Evolutionary conservation across 2,888 invertebrate genomes (phyloP).

Genomic region (Yponomeuta plumbellus): DNA sequence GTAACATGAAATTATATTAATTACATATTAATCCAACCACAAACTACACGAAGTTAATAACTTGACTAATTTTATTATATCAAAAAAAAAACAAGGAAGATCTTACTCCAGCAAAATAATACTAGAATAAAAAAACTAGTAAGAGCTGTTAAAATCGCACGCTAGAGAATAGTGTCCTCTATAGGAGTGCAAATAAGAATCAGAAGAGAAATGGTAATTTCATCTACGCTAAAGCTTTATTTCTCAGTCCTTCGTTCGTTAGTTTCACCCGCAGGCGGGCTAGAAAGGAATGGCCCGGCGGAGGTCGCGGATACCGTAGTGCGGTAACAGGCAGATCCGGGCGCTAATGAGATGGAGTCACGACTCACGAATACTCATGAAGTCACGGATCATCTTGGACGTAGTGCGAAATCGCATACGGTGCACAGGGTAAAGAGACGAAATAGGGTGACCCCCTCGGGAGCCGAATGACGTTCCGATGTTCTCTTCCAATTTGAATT

Average conservation of each 20-base stretch:
- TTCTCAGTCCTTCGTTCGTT: conserved; percentile 51
- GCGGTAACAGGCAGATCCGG: conserved; percentile 50
- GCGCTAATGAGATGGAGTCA: conserved; percentile 60
- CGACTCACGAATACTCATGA: conserved; percentile 39
- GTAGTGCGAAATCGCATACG: conserved; percentile 19
- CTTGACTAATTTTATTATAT: too few relatives aligned
- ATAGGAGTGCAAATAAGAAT: background rate
- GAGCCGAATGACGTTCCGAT: conserved; percentile 3
- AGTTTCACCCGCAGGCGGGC: conserved; percentile 36
- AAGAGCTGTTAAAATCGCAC: too few relatives aligned
- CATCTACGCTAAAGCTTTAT: conserved; percentile 14
- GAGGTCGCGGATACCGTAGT: conserved; percentile 52
- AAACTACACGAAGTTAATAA: too few relatives aligned
- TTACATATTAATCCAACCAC: too few relatives aligned
- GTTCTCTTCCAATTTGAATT: conserved; percentile 8
- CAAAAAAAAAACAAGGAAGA: too few relatives aligned
- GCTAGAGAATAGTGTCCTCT: background rate
- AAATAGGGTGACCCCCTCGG: conserved; percentile 1
- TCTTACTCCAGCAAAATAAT: too few relatives aligned
- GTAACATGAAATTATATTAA: too few relatives aligned
- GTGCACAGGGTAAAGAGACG: too few relatives aligned
- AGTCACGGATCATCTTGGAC: conserved; percentile 23
- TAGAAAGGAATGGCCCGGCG: conserved; percentile 43
- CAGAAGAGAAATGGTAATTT: conserved; percentile 1
- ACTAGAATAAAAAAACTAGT: too few relatives aligned